Conservation (phyloP, 2,888 invertebrate genomes). For the Rhingia rostrata region DNA sequence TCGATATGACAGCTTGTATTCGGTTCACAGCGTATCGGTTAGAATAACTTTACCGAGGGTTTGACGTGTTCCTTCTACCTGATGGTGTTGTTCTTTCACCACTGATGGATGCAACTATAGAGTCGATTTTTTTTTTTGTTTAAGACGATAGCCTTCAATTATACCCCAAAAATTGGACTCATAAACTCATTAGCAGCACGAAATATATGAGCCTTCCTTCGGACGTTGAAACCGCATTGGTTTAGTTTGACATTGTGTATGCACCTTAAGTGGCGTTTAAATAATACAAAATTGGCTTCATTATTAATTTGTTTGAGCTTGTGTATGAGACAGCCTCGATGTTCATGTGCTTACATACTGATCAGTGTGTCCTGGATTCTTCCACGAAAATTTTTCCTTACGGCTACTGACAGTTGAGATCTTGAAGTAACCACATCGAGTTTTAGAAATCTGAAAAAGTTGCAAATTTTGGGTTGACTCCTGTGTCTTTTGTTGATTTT, state of each 20-base stretch:
- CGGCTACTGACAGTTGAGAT: too few relatives aligned
- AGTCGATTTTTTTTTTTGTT: conserved; percentile 26
- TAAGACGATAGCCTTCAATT: conserved; percentile 45
- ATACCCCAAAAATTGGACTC: conserved; percentile 46
- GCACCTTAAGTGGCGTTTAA: conserved; percentile 28
- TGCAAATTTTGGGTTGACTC: too few relatives aligned
- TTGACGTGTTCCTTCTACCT: conserved; percentile 64
- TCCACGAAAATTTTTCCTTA: too few relatives aligned
- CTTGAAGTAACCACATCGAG: too few relatives aligned
- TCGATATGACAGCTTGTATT: conserved; percentile 54
- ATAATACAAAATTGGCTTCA: conserved; percentile 21
- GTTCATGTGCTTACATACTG: too few relatives aligned
- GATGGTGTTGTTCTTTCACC: conserved; percentile 24
- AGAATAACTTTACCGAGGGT: conserved; percentile 47
- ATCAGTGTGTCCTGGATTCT: too few relatives aligned
- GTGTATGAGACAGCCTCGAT: too few relatives aligned
- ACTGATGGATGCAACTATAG: conserved; percentile 48
- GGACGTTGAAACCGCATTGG: conserved; percentile 42
- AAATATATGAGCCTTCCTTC: conserved; percentile 42
- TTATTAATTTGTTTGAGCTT: not conserved
- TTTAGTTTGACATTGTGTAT: conserved; percentile 28
- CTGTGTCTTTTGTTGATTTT: too few relatives aligned
- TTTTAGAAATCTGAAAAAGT: too few relatives aligned
- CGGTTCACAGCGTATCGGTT: conserved; percentile 33
- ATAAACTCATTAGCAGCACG: conserved; percentile 67